A percentile compares a stretch with the other conserved stretches of the same genome.
Evolutionary conservation across 53 echinoderm and acorn worm species (phyloP).

Genomic region (Holothuria scabra): DNA sequence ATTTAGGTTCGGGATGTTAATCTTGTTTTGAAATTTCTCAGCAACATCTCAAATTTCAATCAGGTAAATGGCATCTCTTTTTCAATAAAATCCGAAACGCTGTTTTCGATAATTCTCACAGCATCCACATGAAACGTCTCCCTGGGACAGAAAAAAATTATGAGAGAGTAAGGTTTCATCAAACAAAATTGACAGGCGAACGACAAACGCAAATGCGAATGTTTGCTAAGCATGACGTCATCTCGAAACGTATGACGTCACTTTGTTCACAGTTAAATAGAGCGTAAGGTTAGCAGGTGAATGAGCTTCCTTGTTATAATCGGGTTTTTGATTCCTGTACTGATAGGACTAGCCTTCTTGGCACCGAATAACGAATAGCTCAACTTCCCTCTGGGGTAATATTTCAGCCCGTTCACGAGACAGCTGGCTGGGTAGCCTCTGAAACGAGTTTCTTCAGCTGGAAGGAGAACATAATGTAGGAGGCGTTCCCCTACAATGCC

Average conservation of each 20-base stretch:
- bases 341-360: too few species aligned
- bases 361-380: too few species aligned
- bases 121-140: neutral
- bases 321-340: too few species aligned
- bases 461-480: too few species aligned
- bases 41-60: conserved; percentile 36
- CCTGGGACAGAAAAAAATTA: too few species aligned
- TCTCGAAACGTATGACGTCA: neutral
- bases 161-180: neutral
- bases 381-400: too few species aligned
- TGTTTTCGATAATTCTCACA: conserved; percentile 3
- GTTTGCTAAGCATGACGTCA: conserved; percentile 23
- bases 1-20: neutral
- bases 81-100: conserved; percentile 8
- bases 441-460: too few species aligned
- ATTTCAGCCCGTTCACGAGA: too few species aligned
- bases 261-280: neutral
- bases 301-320: too few species aligned
- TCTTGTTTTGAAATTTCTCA: conserved; percentile 2
- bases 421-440: too few species aligned
- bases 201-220: neutral
- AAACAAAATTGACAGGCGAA: conserved; percentile 26
- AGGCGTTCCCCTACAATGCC: too few species aligned
- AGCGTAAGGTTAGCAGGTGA: too few species aligned
- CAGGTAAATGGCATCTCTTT: conserved; percentile 26